Base-by-base conservation (phyloP, 2,113 vertebrate species). In the Halichoeres trimaculatus region DNA sequence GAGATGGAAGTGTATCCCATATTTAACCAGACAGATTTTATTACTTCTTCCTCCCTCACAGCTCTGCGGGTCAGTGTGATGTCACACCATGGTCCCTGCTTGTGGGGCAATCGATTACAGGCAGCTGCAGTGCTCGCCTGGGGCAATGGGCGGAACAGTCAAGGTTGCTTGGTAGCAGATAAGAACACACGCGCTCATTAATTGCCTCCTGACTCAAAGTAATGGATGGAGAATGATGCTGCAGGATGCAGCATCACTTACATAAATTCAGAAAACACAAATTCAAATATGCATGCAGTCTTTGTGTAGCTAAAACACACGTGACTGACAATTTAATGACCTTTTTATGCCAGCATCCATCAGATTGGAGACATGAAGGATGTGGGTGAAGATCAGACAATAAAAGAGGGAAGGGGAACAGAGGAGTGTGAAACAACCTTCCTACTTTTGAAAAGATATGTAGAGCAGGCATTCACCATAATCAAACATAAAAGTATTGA, bases 81-180 rank as follows among this genome's bases (percentile, higher is more conserved):
- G 69, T 65, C 65, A 58, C 30, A n/a, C n/a, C 1, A 24, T 43
- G 22, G 66, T 35, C 23, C 60, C 59, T 1, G 14, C 43, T 65
- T 59, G 55, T 80, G 43, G 24, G 9, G 71, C 74, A 67, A 84
- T 90, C 70, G 66, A 89, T 90, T 76, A 81, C 76, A 61, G 79
- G 77, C 67, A 22, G 75, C 47, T 47, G 52, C 40, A 47, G 76
- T 9, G 0, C 82, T 87, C 80, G 73, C 88, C 9, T 16, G 56
- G 70, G 84, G 84, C 24, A 19, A 85, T 52, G 14, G 81, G 76
- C 20, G 57, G 77, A 86, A 85, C 74, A 87, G 84, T 80, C 63
- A 72, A 70, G 83, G 87, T 90, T 87, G 84, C 84, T 84, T 75
- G 88, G 82, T 67, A 74, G 85, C 73, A 77, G 80, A 88, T 88